phyloP scores from a whole-genome alignment of 2,888 invertebrate genomes.

The Myathropa florea region DNA sequence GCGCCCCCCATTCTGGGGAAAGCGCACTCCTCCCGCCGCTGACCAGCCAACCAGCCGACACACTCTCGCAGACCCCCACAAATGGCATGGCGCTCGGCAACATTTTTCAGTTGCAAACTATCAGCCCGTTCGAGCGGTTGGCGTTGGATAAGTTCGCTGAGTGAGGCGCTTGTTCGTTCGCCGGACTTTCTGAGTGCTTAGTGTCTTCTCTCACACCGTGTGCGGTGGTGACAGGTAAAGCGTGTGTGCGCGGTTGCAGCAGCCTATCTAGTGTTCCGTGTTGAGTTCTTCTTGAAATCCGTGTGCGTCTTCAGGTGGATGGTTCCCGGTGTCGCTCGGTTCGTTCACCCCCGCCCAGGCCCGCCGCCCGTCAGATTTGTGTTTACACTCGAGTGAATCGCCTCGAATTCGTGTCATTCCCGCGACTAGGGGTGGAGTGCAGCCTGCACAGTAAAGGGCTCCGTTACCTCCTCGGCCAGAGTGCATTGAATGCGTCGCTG shows the following conservation, averaged over 20 bases:
- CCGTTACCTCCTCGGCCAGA: background rate
- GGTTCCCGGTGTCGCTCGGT: too few relatives aligned
- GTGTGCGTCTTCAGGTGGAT: too few relatives aligned
- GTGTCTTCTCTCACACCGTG: background rate
- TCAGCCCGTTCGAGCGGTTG: slow-evolving; percentile 61
- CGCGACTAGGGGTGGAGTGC: slow-evolving; percentile 9
- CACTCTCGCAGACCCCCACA: slow-evolving; percentile 13
- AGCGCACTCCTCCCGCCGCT: background rate
- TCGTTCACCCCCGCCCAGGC: too few relatives aligned
- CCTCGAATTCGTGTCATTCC: background rate
- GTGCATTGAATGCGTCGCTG: background rate
- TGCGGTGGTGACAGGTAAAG: background rate
- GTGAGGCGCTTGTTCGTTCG: slow-evolving; percentile 47
- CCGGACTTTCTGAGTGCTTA: slow-evolving; percentile 1
- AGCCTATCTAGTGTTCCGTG: slow-evolving; percentile 3
- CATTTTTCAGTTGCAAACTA: slow-evolving; percentile 65
- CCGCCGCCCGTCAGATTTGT: slow-evolving; percentile 18
- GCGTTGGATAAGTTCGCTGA: slow-evolving; percentile 60
- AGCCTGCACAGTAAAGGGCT: background rate
- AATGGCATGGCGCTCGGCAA: slow-evolving; percentile 28
- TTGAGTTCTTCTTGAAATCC: background rate
- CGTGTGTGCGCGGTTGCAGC: background rate
- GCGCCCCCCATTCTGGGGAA: background rate
- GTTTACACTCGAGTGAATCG: slow-evolving; percentile 36
- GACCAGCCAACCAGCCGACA: background rate